These are phyloP conservation scores for Apogon hyalosoma DNA, from an alignment of 2,797 vertebrate genomes.

Conservation along the genomic window DNA sequence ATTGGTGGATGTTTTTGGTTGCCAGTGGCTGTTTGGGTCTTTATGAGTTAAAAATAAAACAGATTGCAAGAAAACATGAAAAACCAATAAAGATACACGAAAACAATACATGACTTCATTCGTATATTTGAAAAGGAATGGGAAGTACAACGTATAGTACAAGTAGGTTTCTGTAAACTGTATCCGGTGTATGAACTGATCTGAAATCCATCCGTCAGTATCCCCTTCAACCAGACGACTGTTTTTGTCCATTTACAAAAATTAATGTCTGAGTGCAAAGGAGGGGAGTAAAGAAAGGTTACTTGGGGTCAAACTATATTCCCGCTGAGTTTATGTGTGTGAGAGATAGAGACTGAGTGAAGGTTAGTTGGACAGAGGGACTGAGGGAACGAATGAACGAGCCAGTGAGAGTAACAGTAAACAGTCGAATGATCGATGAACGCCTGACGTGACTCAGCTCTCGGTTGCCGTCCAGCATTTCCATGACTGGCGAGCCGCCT, in stretches of 20 bases:
- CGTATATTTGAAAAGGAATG: no score
- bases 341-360: constrained; percentile 21
- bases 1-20: no score
- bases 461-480: constrained; percentile 65
- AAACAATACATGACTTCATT: no score
- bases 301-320: constrained; percentile 14
- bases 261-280: background rate
- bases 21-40: no score
- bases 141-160: no score
- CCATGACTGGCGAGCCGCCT: constrained; percentile 66
- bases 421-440: constrained; percentile 76
- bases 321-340: constrained; percentile 5
- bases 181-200: constrained; percentile 12
- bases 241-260: constrained; percentile 15
- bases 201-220: constrained; percentile 14
- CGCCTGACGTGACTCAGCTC: constrained; percentile 76
- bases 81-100: no score
- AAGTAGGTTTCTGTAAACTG: constrained; percentile 13
- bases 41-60: no score
- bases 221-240: background rate
- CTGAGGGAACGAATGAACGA: constrained; percentile 39
- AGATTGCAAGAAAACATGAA: no score
- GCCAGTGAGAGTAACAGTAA: constrained; percentile 68
- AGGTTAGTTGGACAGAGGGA: constrained; percentile 23
- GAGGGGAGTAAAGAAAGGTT: constrained; percentile 1